Conservation (phyloP, 2,888 invertebrate species). For the Cosmia trapezina region DNA sequence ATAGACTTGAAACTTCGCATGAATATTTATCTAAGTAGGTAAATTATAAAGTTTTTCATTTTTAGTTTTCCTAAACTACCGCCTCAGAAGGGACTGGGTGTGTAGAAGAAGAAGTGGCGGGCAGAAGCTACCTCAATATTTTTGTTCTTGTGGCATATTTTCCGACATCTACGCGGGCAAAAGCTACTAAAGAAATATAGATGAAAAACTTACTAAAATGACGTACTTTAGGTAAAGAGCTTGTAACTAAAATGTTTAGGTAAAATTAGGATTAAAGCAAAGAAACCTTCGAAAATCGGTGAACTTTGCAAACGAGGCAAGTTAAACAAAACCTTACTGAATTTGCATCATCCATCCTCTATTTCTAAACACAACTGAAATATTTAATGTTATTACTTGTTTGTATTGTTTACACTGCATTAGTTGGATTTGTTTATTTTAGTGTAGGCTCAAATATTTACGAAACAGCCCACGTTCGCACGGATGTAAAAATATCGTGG, state of each 20-base stretch:
- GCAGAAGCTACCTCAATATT: no score
- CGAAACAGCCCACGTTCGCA: not conserved
- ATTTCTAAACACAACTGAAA: constrained; percentile 9
- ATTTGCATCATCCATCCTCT: constrained; percentile 2
- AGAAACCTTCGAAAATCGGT: not conserved
- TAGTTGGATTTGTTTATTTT: constrained; percentile 31
- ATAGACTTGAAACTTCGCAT: no score
- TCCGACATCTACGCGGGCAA: no score
- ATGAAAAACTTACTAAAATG: not conserved
- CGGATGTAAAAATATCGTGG: no score
- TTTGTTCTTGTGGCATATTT: no score
- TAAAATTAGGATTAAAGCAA: not conserved
- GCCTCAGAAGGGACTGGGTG: no score
- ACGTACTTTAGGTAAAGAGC: not conserved
- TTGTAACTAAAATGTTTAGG: no score
- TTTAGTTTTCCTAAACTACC: no score
- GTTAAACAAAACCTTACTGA: constrained; percentile 2
- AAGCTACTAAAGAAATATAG: not conserved
- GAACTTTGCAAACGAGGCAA: constrained; percentile 12
- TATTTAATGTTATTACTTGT: constrained; percentile 21
- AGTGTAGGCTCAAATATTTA: constrained; percentile 31
- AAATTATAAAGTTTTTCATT: no score
- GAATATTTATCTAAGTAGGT: no score
- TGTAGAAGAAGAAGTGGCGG: no score
- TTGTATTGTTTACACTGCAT: constrained; percentile 23